These are phyloP conservation scores for Drosophila lowei DNA, from an alignment of 1,140 invertebrate genomes.

Conservation along the genomic window DNA sequence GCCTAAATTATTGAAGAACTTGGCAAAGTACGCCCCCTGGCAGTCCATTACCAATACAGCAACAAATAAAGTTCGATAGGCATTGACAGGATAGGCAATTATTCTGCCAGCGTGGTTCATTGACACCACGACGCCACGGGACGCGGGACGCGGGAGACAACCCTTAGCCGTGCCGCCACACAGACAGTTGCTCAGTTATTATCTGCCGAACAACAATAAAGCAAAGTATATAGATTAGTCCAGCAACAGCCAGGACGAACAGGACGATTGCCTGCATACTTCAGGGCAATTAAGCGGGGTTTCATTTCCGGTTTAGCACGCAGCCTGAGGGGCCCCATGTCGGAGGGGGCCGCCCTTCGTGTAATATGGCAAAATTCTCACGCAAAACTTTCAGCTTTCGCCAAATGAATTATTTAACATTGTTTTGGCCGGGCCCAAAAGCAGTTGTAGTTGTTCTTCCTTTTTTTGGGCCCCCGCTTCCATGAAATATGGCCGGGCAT, in stretches of 20 bases:
- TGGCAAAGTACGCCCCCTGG: neutral
- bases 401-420: slow-evolving; percentile 78
- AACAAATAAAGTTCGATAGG: slow-evolving; percentile 49
- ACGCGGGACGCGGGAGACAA: slow-evolving; percentile 23
- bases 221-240: slow-evolving; percentile 34
- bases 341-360: slow-evolving; percentile 18
- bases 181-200: slow-evolving; percentile 52
- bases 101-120: slow-evolving; percentile 46
- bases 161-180: slow-evolving; percentile 1
- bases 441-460: slow-evolving; percentile 9
- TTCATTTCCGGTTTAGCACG: slow-evolving; percentile 77
- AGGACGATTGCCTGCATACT: slow-evolving; percentile 66
- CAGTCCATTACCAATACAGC: slow-evolving; percentile 11
- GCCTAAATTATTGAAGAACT: slow-evolving; percentile 23
- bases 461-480: slow-evolving; percentile 22
- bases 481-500: slow-evolving; percentile 64
- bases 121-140: slow-evolving; percentile 36
- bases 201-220: slow-evolving; percentile 54
- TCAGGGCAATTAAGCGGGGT: slow-evolving; percentile 76
- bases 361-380: slow-evolving; percentile 78
- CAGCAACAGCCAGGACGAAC: slow-evolving; percentile 34
- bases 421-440: slow-evolving; percentile 48
- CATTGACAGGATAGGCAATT: slow-evolving; percentile 54
- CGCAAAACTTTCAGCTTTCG: slow-evolving; percentile 64
- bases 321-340: slow-evolving; percentile 19